phyloP scores from a whole-genome alignment of 2,888 invertebrate species.

The Agrochola macilenta region DNA sequence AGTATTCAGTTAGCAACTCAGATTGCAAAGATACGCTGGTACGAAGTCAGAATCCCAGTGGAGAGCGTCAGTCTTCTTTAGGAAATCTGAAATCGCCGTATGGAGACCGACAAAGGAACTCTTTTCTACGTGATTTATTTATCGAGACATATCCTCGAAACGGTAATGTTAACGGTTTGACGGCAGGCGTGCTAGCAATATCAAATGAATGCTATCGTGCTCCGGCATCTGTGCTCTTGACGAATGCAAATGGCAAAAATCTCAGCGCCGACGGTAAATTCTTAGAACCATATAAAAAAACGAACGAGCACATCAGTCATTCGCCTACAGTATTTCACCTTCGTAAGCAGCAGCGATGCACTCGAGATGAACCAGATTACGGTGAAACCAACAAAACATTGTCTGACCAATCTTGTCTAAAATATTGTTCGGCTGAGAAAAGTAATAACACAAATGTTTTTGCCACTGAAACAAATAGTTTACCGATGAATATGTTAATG shows the following conservation, averaged over 20 bases:
- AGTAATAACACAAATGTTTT: constrained; percentile 31
- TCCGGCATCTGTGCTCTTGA: constrained; percentile 83
- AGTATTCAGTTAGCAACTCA: constrained; percentile 69
- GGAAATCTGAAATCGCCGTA: constrained; percentile 79
- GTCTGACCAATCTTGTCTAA: constrained; percentile 45
- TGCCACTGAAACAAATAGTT: constrained; percentile 28
- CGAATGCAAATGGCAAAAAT: constrained; percentile 85
- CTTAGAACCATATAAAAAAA: constrained; percentile 72
- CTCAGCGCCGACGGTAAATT: constrained; percentile 74
- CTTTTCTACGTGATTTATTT: constrained; percentile 87
- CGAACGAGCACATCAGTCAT: constrained; percentile 67
- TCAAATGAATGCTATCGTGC: constrained; percentile 84
- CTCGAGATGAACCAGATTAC: constrained; percentile 64
- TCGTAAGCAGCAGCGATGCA: constrained; percentile 60
- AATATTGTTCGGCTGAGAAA: constrained; percentile 45
- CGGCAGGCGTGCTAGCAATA: constrained; percentile 86
- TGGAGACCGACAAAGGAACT: constrained; percentile 84
- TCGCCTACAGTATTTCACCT: constrained; percentile 67
- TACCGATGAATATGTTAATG: constrained; percentile 48
- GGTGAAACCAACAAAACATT: constrained; percentile 58
- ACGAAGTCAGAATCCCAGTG: constrained; percentile 74
- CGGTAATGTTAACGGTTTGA: constrained; percentile 86
- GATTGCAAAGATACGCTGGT: constrained; percentile 74
- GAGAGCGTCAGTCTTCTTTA: constrained; percentile 74
- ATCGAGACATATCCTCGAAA: constrained; percentile 87